Evolutionary conservation across 2,888 invertebrate species (phyloP).

Genomic region (Dilophus febrilis): DNA sequence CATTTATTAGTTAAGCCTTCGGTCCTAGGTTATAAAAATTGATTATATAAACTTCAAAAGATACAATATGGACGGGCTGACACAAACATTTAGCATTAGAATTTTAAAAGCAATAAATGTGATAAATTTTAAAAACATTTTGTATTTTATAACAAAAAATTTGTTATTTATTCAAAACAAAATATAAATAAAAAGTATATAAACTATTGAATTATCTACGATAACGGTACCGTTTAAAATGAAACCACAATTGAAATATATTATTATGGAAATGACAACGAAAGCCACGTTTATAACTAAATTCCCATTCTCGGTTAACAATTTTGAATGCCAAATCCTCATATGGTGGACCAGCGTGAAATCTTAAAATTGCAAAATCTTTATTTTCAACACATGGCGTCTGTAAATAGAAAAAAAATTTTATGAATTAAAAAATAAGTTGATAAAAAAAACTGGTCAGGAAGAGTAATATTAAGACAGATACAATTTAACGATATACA

Average conservation of each 20-base stretch:
- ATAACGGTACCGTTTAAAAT: constrained; percentile 96
- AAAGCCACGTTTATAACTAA: constrained; percentile 94
- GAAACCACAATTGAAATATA: constrained; percentile 99
- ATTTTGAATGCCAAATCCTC: constrained; percentile 99
- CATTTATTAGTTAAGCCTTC: too few relatives aligned
- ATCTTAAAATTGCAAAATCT: constrained; percentile 87
- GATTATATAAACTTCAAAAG: too few relatives aligned
- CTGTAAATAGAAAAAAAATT: constrained; percentile 26
- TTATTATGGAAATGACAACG: constrained; percentile 99
- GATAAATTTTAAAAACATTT: too few relatives aligned
- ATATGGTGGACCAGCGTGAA: constrained; percentile 98
- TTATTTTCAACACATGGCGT: constrained; percentile 80
- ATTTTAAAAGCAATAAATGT: too few relatives aligned
- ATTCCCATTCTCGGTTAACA: constrained; percentile 98
- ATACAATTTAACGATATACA: not conserved
- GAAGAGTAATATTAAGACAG: not conserved
- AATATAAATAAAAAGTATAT: too few relatives aligned
- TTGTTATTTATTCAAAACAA: too few relatives aligned
- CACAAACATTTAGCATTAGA: too few relatives aligned
- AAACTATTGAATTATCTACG: constrained; percentile 38
- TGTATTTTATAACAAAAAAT: too few relatives aligned
- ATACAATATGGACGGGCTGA: too few relatives aligned
- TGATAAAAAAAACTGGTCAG: not conserved
- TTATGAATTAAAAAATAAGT: constrained; percentile 1
- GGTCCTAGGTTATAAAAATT: too few relatives aligned